A percentile compares a stretch with the other conserved stretches of the same genome.
Evolutionary conservation across 2,888 invertebrate species (phyloP).

Genomic region (Drosophila nigritarsus): DNA sequence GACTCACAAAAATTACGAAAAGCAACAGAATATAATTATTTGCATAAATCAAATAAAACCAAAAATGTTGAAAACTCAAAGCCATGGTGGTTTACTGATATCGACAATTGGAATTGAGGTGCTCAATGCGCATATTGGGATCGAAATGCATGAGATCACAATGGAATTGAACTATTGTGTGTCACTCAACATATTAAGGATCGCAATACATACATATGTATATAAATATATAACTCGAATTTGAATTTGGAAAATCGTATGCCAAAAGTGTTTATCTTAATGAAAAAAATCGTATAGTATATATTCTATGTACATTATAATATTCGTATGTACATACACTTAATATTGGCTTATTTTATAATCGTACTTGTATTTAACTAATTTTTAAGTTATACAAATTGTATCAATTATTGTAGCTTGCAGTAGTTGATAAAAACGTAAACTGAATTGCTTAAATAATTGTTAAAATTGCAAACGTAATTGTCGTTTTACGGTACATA

Average conservation of each 20-base stretch:
- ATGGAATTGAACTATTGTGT: constrained; percentile 32
- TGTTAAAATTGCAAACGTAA: constrained; percentile 82
- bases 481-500: constrained; percentile 36
- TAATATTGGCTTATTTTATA: constrained; percentile 57
- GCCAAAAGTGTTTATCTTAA: constrained; percentile 83
- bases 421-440: constrained; percentile 71
- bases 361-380: constrained; percentile 37
- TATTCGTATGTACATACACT: constrained; percentile 37
- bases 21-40: constrained; percentile 75
- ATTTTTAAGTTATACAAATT: constrained; percentile 55
- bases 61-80: constrained; percentile 69
- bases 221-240: constrained; percentile 25
- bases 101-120: constrained; percentile 32
- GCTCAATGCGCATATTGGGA: constrained; percentile 55
- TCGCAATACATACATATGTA: constrained; percentile 66
- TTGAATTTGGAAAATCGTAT: constrained; percentile 67
- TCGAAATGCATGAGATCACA: constrained; percentile 63
- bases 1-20: constrained; percentile 74
- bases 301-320: constrained; percentile 41
- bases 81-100: constrained; percentile 71
- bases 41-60: constrained; percentile 72
- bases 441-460: constrained; percentile 79
- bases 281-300: constrained; percentile 74
- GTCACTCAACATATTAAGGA: constrained; percentile 48
- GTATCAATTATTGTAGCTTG: constrained; percentile 79